These are phyloP conservation scores for Clivina fossor DNA, from an alignment of 2,888 invertebrate genomes.

Conservation along the genomic window DNA sequence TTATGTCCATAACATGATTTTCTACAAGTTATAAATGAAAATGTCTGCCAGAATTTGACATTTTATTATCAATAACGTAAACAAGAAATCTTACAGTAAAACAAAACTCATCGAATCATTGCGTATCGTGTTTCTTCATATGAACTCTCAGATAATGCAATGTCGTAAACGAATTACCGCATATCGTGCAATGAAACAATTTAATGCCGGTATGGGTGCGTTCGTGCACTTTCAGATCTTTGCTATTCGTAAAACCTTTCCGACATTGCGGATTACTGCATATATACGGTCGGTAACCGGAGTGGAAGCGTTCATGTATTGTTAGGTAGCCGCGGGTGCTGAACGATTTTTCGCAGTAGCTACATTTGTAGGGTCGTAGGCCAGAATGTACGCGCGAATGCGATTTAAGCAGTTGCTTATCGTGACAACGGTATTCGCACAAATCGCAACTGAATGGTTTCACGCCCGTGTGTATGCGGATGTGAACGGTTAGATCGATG, in stretches of 20 bases:
- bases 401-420: slow-evolving; percentile 24
- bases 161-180: slow-evolving; percentile 31
- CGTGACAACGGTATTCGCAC: slow-evolving; percentile 30
- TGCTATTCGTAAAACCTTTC: slow-evolving; percentile 32
- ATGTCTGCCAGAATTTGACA: too few relatives aligned
- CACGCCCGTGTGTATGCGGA: slow-evolving; percentile 24
- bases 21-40: too few relatives aligned
- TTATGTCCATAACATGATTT: too few relatives aligned
- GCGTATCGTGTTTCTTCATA: slow-evolving; percentile 28
- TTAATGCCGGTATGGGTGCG: slow-evolving; percentile 31
- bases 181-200: slow-evolving; percentile 23
- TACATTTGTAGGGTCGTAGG: slow-evolving; percentile 24
- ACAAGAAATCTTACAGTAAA: too few relatives aligned
- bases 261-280: slow-evolving; percentile 20
- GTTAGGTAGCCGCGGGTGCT: slow-evolving; percentile 27
- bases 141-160: slow-evolving; percentile 31
- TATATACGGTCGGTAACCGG: slow-evolving; percentile 27
- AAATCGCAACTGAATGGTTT: slow-evolving; percentile 28
- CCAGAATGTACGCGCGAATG: slow-evolving; percentile 27
- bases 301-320: slow-evolving; percentile 31
- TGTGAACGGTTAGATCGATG: slow-evolving; percentile 27
- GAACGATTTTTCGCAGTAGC: slow-evolving; percentile 29
- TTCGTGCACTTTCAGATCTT: slow-evolving; percentile 33
- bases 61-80: too few relatives aligned
- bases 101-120: too few relatives aligned